phyloP scores from a whole-genome alignment of 2,113 vertebrate species.

The Meleagris gallopavo region DNA sequence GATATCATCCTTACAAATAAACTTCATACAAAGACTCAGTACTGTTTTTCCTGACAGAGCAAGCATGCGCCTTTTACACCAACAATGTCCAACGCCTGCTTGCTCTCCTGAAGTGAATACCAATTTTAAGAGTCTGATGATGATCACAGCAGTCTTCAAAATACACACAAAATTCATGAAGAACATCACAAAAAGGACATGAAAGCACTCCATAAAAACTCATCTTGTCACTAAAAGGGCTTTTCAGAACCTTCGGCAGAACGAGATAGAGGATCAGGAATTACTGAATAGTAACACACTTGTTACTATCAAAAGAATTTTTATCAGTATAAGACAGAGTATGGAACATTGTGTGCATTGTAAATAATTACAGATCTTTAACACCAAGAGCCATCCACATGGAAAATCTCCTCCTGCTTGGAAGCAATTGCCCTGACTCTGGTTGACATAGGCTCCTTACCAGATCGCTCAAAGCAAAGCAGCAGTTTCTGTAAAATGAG shows the following conservation, averaged over 20 bases:
- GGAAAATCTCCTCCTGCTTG: not conserved
- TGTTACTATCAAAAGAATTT: not conserved
- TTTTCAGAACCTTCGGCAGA: not conserved
- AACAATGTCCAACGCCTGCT: not conserved
- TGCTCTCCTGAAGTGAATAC: not conserved
- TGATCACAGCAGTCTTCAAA: not conserved
- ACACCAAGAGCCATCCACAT: not conserved
- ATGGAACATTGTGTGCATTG: not conserved
- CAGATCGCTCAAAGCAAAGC: slow-evolving; percentile 7
- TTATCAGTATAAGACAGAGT: not conserved
- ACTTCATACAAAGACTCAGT: slow-evolving; percentile 3
- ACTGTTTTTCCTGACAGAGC: not conserved
- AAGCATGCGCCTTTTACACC: not conserved
- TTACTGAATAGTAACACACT: fast-evolving
- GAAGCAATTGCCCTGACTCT: not conserved
- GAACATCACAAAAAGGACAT: not conserved
- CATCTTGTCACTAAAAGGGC: not conserved
- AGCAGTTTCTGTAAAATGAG: not conserved
- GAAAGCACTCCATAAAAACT: not conserved
- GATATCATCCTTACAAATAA: not conserved
- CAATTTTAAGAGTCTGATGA: not conserved
- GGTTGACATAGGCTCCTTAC: not conserved
- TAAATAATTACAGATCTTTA: not conserved
- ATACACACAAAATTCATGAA: not conserved
- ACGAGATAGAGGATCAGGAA: not conserved